Conservation (phyloP, 2,113 vertebrate species). For the Sinocyclocheilus rhinocerous region DNA sequence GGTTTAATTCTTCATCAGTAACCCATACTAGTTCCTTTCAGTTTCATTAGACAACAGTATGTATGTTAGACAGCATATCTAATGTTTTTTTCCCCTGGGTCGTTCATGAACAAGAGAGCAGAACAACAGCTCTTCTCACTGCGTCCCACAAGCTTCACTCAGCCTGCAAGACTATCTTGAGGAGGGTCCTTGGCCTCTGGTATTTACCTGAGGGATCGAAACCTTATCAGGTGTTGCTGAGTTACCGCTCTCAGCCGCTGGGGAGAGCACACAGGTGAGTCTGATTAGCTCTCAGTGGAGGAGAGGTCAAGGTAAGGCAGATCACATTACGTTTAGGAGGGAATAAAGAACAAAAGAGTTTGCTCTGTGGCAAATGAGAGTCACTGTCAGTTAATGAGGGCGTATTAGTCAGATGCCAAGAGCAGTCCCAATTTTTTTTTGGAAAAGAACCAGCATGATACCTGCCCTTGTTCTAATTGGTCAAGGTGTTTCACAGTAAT, state of each 20-base stretch:
- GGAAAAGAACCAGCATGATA: conserved; percentile 69
- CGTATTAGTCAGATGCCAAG: conserved; percentile 69
- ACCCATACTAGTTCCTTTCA: neutral
- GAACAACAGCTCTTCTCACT: conserved; percentile 8
- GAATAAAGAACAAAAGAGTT: conserved; percentile 37
- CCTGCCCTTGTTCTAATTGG: conserved; percentile 77
- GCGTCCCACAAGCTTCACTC: conserved; percentile 45
- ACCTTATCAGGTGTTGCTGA: conserved; percentile 73
- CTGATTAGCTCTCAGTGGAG: conserved; percentile 74
- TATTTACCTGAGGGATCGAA: conserved; percentile 59
- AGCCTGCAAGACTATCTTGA: conserved; percentile 54
- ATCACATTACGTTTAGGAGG: conserved; percentile 64
- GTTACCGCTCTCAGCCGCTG: conserved; percentile 61
- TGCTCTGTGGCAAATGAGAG: conserved; percentile 51
- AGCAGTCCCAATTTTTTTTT: conserved; percentile 65
- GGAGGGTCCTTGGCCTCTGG: conserved; percentile 60
- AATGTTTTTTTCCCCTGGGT: conserved; percentile 17
- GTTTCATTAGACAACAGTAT: conserved; percentile 28
- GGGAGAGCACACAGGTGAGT: conserved; percentile 72
- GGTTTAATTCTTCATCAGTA: neutral
- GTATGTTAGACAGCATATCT: conserved; percentile 29
- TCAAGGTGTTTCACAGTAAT: conserved; percentile 71
- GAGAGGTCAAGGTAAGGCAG: conserved; percentile 72
- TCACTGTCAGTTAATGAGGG: conserved; percentile 61
- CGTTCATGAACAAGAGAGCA: conserved; percentile 31